Evolutionary conservation across 2,113 vertebrate species (phyloP).

Genomic region (Tragelaphus scriptus): DNA sequence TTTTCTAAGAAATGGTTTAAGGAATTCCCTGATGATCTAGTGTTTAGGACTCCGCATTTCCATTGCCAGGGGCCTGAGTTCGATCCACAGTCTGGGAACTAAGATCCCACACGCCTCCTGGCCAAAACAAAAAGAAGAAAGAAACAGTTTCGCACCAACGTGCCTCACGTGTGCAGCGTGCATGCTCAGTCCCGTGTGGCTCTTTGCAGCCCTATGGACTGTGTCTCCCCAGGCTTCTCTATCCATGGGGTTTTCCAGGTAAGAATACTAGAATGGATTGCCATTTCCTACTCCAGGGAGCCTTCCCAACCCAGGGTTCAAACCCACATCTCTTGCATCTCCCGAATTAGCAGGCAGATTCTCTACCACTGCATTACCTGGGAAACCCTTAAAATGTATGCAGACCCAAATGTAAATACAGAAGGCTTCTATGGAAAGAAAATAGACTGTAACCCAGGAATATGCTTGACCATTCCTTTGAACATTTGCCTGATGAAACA

Average conservation of each 20-base stretch:
- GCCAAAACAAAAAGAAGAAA: neutral
- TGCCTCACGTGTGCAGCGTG: neutral
- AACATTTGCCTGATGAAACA: neutral
- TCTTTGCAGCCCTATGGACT: neutral
- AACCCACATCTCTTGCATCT: neutral
- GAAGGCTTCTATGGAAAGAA: neutral
- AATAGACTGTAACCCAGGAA: neutral
- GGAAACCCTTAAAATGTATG: neutral
- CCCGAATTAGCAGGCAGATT: neutral
- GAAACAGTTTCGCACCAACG: neutral
- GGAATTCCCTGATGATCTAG: neutral
- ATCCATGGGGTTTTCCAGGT: neutral
- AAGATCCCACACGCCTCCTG: neutral
- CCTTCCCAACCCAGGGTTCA: neutral
- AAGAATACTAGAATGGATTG: neutral
- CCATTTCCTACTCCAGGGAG: neutral
- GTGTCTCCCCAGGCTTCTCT: neutral
- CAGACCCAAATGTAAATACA: neutral
- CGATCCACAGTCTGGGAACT: accelerated
- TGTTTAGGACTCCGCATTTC: neutral
- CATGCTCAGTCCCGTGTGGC: neutral
- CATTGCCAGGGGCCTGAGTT: neutral
- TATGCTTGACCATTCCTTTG: neutral
- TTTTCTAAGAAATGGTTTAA: neutral
- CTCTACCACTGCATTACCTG: neutral